A percentile compares a stretch with the other conserved stretches of the same genome.
These are phyloP conservation scores for Crypturellus tataupa DNA, from an alignment of 2,797 vertebrate species.

Conservation along the genomic window DNA sequence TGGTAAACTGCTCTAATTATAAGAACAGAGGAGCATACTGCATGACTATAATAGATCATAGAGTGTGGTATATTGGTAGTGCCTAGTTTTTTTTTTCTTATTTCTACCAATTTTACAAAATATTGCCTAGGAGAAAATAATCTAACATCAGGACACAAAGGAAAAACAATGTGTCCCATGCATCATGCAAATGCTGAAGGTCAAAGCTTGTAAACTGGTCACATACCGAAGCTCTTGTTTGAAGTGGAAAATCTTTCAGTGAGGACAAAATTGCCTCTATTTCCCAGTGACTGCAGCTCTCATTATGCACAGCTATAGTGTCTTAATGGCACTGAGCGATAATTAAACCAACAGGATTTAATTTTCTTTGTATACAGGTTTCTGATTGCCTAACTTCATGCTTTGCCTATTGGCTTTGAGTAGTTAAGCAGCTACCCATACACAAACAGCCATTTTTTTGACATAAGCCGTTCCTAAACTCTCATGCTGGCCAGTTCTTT, in stretches of 20 bases:
- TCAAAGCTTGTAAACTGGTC: not conserved
- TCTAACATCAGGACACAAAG: not conserved
- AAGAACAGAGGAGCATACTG: not conserved
- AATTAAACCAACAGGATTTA: constrained; percentile 60
- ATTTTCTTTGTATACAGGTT: constrained; percentile 64
- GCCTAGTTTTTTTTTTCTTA: not conserved
- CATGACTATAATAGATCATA: not conserved
- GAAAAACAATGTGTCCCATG: not conserved
- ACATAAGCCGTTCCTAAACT: not conserved
- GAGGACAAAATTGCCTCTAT: constrained; percentile 53
- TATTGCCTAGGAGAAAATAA: not conserved
- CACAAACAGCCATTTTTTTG: not conserved
- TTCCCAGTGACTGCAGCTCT: constrained; percentile 27
- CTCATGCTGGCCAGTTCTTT: not conserved
- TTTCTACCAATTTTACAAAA: not conserved
- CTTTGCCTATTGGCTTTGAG: constrained; percentile 16
- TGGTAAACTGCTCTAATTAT: constrained; percentile 32
- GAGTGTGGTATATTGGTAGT: not conserved
- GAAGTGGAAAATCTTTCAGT: constrained; percentile 50
- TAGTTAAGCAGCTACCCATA: not conserved
- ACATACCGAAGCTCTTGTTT: constrained; percentile 8
- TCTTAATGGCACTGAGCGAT: constrained; percentile 62
- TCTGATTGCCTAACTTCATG: constrained; percentile 52
- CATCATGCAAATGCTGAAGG: constrained; percentile 13
- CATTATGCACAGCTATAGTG: constrained; percentile 44